Percentiles rank a stretch among this genome's conserved stretches.
These are phyloP conservation scores for Phyllostomus hastatus DNA, from an alignment of 2,113 vertebrate genomes.

Conservation along the genomic window DNA sequence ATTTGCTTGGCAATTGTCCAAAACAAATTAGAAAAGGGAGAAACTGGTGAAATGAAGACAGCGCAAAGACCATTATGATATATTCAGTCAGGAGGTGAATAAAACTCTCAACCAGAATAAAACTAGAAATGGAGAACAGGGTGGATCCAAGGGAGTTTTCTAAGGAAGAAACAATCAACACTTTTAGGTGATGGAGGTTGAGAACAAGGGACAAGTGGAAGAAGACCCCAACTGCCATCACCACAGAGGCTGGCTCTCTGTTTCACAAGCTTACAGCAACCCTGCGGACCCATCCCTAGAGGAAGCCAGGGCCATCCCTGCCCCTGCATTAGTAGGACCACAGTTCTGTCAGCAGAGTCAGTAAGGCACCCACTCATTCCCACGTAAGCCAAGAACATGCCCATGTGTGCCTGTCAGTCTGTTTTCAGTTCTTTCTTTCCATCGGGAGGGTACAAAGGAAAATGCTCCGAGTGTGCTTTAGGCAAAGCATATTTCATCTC, in stretches of 20 bases:
- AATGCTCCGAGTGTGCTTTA: conserved; percentile 47
- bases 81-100: not conserved
- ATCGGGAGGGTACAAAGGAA: conserved; percentile 47
- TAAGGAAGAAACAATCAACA: not conserved
- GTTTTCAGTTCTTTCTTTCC: conserved; percentile 1
- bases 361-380: not conserved
- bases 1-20: not conserved
- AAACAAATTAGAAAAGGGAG: not conserved
- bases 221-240: not conserved
- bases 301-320: not conserved
- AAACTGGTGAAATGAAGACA: not conserved
- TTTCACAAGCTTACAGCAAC: not conserved
- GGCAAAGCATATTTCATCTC: conserved; percentile 37
- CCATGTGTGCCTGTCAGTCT: not conserved
- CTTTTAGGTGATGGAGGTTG: not conserved
- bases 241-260: not conserved
- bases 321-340: not conserved
- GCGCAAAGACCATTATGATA: not conserved
- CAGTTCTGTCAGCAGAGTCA: not conserved
- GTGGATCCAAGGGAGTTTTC: not conserved
- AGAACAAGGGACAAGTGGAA: not conserved
- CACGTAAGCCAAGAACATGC: not conserved
- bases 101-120: not conserved
- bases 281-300: not conserved
- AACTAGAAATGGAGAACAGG: not conserved